Conservation (phyloP, 2,797 vertebrate genomes). For the Onychomys torridus region DNA sequence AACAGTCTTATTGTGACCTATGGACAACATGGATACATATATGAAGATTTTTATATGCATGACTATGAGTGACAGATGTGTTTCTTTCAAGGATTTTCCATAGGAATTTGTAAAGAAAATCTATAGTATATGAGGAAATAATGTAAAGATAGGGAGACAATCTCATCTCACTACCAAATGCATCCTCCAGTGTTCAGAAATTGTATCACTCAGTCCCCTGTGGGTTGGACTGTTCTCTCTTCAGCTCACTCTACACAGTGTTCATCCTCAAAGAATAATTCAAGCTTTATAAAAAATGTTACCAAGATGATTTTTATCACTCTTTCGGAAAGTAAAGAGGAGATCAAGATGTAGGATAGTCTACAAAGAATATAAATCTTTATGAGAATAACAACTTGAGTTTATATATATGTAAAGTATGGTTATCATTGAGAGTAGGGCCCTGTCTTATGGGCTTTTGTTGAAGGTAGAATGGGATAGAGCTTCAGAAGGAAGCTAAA, state of each 20-base stretch:
- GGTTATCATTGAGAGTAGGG: neutral
- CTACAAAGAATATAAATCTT: neutral
- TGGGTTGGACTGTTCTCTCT: neutral
- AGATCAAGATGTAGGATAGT: neutral
- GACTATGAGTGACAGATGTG: neutral
- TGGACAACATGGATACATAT: neutral
- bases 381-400: neutral
- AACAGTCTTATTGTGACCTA: neutral
- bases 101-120: neutral
- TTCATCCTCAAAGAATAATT: neutral
- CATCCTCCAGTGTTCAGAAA: neutral
- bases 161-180: neutral
- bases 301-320: neutral
- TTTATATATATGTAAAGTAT: neutral
- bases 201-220: neutral
- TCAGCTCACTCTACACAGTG: neutral
- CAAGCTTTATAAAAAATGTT: neutral
- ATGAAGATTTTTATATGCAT: neutral
- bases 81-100: neutral
- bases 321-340: neutral
- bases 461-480: rapidly evolving
- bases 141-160: neutral
- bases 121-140: neutral
- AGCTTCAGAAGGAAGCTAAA: neutral
- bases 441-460: neutral